These are phyloP conservation scores for Drosophila sturtevanti DNA, from an alignment of 1,140 invertebrate genomes.

Conservation along the genomic window DNA sequence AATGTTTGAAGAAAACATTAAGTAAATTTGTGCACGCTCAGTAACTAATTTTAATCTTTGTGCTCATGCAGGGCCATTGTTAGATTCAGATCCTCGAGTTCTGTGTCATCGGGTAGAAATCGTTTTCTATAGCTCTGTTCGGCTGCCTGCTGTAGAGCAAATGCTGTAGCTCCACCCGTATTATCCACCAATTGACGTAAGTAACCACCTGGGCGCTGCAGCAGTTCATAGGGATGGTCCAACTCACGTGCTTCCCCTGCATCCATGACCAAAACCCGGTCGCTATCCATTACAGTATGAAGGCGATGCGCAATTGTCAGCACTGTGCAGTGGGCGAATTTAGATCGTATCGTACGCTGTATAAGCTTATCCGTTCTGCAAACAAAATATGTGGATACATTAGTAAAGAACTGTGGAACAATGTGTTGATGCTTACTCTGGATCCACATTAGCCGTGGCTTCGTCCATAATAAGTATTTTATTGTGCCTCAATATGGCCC, in stretches of 20 bases:
- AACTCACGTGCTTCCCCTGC: conserved; percentile 87
- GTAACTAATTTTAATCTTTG: conserved; percentile 30
- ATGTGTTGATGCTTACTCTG: conserved; percentile 83
- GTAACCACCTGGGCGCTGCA: conserved; percentile 84
- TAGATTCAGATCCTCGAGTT: conserved; percentile 50
- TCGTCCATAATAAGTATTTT: conserved; percentile 92
- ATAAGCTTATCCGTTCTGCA: conserved; percentile 88
- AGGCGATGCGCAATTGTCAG: conserved; percentile 93
- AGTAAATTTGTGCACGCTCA: conserved; percentile 8
- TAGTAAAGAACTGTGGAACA: background rate
- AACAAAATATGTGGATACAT: background rate
- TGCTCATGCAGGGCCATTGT: conserved; percentile 47
- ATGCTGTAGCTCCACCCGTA: conserved; percentile 83
- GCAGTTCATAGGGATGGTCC: conserved; percentile 87
- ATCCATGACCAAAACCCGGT: conserved; percentile 89
- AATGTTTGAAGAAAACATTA: conserved; percentile 34
- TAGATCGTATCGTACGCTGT: conserved; percentile 87
- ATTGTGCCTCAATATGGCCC: conserved; percentile 89
- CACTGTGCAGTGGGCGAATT: conserved; percentile 89
- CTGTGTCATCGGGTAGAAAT: conserved; percentile 41
- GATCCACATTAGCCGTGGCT: conserved; percentile 89
- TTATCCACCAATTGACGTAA: conserved; percentile 84
- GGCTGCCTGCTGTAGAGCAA: conserved; percentile 79
- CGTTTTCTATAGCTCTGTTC: conserved; percentile 67
- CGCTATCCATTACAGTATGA: conserved; percentile 92